These are phyloP conservation scores for Ianthella basta DNA, from an alignment of 37 sponge, comb jelly and placozoan species.

Conservation along the genomic window DNA sequence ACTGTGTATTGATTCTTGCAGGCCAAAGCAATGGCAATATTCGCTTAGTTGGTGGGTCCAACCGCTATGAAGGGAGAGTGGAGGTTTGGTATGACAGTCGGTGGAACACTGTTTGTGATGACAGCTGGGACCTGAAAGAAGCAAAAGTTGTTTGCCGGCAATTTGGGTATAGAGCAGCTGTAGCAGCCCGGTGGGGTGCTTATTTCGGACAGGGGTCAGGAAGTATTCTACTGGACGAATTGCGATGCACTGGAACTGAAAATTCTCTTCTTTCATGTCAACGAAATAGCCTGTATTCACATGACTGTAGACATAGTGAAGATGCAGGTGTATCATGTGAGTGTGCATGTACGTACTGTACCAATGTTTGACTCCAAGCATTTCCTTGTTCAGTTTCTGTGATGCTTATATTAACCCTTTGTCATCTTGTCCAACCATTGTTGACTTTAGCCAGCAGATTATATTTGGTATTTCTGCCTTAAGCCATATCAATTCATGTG, in stretches of 20 bases:
- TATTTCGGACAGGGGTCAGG: constrained; percentile 6
- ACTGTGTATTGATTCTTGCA: no score
- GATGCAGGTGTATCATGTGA: no score
- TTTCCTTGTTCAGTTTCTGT: no score
- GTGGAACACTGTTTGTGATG: constrained; percentile 31
- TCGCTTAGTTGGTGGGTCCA: neutral
- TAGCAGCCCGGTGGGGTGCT: neutral
- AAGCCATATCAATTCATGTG: no score
- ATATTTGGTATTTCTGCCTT: no score
- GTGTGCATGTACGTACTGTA: no score
- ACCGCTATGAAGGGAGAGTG: neutral
- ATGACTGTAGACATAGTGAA: no score
- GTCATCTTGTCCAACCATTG: no score
- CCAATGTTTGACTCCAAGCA: no score
- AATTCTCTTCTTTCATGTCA: neutral
- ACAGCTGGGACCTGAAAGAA: neutral
- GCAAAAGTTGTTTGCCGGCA: constrained; percentile 30
- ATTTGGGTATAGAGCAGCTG: constrained; percentile 23
- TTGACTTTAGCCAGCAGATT: no score
- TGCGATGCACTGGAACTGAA: constrained; percentile 12
- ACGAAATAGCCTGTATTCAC: neutral
- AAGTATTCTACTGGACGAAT: neutral
- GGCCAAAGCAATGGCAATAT: no score
- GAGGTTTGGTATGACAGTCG: constrained; percentile 7
- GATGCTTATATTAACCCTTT: no score